Base-by-base conservation (phyloP, 2,113 vertebrate genomes). In the Cryptoleucopteryx plumbea region DNA sequence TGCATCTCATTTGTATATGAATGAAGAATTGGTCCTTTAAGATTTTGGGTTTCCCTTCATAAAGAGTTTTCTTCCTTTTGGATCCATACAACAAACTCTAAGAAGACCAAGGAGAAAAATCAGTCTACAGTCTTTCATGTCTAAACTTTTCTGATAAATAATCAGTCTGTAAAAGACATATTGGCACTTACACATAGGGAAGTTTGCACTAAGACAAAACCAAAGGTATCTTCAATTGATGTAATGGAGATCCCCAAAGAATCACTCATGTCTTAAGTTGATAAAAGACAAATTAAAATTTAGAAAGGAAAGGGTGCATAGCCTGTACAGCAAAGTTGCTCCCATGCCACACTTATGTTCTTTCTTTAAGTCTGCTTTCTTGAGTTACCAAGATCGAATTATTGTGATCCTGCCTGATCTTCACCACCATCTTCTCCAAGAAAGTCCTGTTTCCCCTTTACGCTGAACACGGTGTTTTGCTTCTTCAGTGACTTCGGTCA, bases 101-200 rank as follows among this genome's bases (percentile, higher is more conserved):
- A 50, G 38, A 47, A 65, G 32, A 63, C 3, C 16, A 55, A 53
- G 7, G 25, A 65, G 25, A 68, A 78, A 77, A 81, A 68, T 45
- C 27, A 78, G n/a, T 21, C n/a, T 68, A 9, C 4, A 27, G 38
- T 68, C 43, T 84, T 84, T 34, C 10, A 63, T 16, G 13, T 34
- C 89, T 43, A 56, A 32, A 27, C 58, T 82, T 68, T 75, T 48
- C 71, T 62, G 58, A 78, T 3, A 29, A 10, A 52, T 43, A 81
- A 56, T 25, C 26, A 34, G 5, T 25, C 47, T 86, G 6, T 48
- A 75, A 77, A 86, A 77, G 21, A 68, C 0, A 1, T 23, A 40
- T 34, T 53, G 53, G 9, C 20, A 59, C 4, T 25, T 43, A 83
- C 2, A 61, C 0, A 0, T 13, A 68, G 10, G 12, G 32, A 70